Evolutionary conservation across 2,888 invertebrate species (phyloP), one percentile per base, ranked within the genome.

Genomic region (Conops quadrifasciatus): DNA sequence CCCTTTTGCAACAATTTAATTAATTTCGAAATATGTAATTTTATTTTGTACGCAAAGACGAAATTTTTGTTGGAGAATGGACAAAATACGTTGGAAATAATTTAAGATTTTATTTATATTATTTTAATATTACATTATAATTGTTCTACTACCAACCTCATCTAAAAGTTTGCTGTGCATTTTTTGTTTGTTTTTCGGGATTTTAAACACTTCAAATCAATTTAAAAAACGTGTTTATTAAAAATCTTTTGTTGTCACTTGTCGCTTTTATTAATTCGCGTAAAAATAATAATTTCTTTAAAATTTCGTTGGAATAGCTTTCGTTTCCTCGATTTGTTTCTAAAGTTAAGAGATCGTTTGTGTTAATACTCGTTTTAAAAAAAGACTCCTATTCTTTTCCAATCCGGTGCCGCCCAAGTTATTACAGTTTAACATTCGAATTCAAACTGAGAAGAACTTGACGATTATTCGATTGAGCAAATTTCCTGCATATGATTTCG

Each of bases 121-220:
- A 15, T 45, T 4, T 19, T 2, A 16, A 49, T 56, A 19, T 56
- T 56, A 56, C 4, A 4, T 11, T 15, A 58, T 15, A 2, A 9
- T 21, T 58, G n/a, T 26, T 58, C 15, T 5, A 71, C 5, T 72
- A 76, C 82, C 59, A 77, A 83, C 82, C 83, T 83, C 82, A 70
- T 83, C 83, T 76, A 83, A 78, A 69, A 83, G 72, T 76, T 80
- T 83, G 77, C 80, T 81, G 67, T 82, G 83, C 82, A 83, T 53
- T 56, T 56, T 66, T 16, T n/a, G 1, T 66, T 7, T 9, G n/a
- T 26, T 26, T 65, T 30, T 51, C 7, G 9, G 16, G 16, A 15
- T n/a, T 72, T 68, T 63, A 64, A 70, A 69, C 67, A 63, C 68
- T 64, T 59, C 28, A 15, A 24, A 26, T 45, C 13, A 45, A 63